Evolutionary conservation across 2,797 vertebrate genomes (phyloP), one percentile per base, ranked within the genome.

Genomic region (Parauchenoglanis punctatus): DNA sequence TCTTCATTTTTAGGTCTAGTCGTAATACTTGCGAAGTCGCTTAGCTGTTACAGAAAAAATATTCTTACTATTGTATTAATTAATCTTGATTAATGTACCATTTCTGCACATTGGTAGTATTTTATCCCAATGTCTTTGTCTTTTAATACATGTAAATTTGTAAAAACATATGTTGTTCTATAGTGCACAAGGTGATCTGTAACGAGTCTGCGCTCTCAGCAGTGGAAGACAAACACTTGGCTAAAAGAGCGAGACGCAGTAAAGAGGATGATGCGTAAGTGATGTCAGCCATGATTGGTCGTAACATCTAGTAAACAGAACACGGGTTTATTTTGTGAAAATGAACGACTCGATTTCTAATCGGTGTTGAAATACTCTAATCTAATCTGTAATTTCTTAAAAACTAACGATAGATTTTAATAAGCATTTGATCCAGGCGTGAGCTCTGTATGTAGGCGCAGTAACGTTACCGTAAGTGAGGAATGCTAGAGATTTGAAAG

Each of bases 131-230:
- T 0, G 4, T 67, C 35, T 13, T 52, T 52, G 25, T n/a, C 25
- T 1, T 76, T 61, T 8, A 78, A 8, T 28, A 58, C 23, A 20
- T 25, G 8, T 31, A 1, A 31, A 31, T 11, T 20, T 73, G 18
- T n/a, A 12, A 54, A 65, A 40, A 54, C 70, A 10, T 76, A 7
- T 61, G 4, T 7, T 8, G 35, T 11, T 31, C 8, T 93, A 13
- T 88, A 99, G 98, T 97, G 35, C 97, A 98, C 90, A 95, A 88
- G 28, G 91, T 95, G 23, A 94, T 99, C 89, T 94, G 92, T 70
- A 94, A 90, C 84, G 96, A 98, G 78, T 94, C 95, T 76, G 95
- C 92, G 44, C 86, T 96, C 58, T 91, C 91, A 44, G 87, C 81
- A 44, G 90, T 97, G 90, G 97, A 99, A 90, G 95, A 92, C 89